Conservation (phyloP, 2,113 vertebrate species). For the Glaucidium brasilianum region DNA sequence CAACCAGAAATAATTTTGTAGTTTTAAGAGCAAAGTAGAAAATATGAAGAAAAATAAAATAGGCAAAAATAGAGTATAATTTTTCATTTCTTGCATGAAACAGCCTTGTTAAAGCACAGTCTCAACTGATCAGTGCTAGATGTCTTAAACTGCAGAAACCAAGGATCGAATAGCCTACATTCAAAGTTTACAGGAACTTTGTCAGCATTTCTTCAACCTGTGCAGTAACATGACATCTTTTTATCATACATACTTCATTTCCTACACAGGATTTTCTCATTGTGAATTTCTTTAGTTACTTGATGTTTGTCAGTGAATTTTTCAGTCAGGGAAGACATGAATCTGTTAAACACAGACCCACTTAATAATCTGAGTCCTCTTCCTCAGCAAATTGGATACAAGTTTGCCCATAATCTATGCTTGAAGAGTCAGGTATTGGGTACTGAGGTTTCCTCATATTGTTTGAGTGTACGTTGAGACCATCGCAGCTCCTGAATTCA, state of each 20-base stretch:
- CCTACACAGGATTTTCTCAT: fast-evolving
- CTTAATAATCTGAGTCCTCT: fast-evolving
- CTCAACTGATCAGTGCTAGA: not conserved
- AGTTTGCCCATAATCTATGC: not conserved
- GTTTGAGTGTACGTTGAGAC: fast-evolving
- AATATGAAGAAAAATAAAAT: not conserved
- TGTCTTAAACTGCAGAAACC: not conserved
- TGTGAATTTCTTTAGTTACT: not conserved
- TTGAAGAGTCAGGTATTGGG: not conserved
- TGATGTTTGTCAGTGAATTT: not conserved
- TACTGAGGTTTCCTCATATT: not conserved
- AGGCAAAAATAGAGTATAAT: not conserved
- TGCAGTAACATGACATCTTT: not conserved
- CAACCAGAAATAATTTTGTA: not conserved
- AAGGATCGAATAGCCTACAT: not conserved
- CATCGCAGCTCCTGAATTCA: not conserved
- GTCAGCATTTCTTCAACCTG: not conserved
- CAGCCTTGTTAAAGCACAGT: not conserved
- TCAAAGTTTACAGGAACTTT: not conserved
- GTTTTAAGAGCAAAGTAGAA: not conserved
- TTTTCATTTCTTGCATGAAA: not conserved
- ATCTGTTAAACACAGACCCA: not conserved
- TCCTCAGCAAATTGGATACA: not conserved
- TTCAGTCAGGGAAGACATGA: not conserved
- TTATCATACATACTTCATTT: not conserved